phyloP scores from a whole-genome alignment of 2,888 invertebrate species.

The Trissolcus brochymenae region DNA sequence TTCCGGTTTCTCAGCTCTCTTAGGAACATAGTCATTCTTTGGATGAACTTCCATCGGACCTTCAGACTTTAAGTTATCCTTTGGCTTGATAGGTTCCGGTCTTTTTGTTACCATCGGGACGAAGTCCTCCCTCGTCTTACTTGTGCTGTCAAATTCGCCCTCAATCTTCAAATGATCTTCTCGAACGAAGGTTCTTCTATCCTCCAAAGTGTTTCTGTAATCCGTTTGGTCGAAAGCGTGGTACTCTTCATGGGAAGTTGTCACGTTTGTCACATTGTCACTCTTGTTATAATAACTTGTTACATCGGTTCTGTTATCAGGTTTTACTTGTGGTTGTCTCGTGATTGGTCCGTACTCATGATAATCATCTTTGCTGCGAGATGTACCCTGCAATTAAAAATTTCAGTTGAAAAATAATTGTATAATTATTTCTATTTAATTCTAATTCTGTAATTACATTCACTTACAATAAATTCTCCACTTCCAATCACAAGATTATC shows the following conservation, averaged over 20 bases:
- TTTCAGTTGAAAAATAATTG: not conserved
- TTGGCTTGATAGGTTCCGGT: constrained; percentile 71
- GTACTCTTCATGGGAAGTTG: constrained; percentile 84
- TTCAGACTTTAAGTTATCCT: constrained; percentile 75
- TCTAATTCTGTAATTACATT: not conserved
- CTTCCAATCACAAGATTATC: constrained; percentile 83
- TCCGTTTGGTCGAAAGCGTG: constrained; percentile 81
- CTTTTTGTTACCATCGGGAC: constrained; percentile 44
- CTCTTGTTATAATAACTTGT: constrained; percentile 68
- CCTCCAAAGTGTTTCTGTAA: constrained; percentile 68
- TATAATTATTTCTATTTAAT: not conserved
- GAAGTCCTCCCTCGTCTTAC: constrained; percentile 46
- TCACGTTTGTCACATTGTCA: constrained; percentile 81
- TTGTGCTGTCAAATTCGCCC: constrained; percentile 60
- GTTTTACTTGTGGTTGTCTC: constrained; percentile 78
- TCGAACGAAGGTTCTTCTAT: constrained; percentile 4
- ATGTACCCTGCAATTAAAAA: constrained; percentile 61
- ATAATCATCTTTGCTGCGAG: constrained; percentile 73
- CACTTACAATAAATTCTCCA: constrained; percentile 78
- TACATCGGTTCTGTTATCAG: constrained; percentile 84
- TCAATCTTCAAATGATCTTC: constrained; percentile 62
- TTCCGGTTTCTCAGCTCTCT: constrained; percentile 68
- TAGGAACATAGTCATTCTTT: constrained; percentile 22
- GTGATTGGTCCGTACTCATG: constrained; percentile 67
- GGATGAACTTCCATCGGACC: constrained; percentile 59